Evolutionary conservation across 2,113 vertebrate genomes (phyloP).

Genomic region (Crypturellus undulatus): DNA sequence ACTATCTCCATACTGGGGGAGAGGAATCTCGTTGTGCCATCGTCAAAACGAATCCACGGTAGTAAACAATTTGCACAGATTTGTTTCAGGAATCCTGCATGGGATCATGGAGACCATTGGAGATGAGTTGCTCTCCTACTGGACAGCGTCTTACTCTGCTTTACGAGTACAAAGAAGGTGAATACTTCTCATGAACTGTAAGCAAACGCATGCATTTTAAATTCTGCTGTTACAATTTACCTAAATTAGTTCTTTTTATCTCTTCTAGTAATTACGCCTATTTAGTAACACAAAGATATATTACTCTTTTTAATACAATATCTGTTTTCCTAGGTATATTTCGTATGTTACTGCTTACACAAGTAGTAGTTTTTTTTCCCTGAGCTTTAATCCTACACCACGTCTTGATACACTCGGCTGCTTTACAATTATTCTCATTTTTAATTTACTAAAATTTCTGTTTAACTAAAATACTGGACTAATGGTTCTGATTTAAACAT

Average conservation of each 20-base stretch:
- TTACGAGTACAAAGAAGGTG: not conserved
- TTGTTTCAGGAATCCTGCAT: not conserved
- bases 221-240: not conserved
- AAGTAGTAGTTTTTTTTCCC: rapidly evolving
- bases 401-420: not conserved
- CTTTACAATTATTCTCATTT: not conserved
- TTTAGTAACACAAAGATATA: not conserved
- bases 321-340: not conserved
- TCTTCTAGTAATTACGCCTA: not conserved
- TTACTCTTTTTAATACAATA: not conserved
- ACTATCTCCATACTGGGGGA: not conserved
- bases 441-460: not conserved
- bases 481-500: not conserved
- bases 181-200: not conserved
- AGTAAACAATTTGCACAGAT: too few relatives aligned
- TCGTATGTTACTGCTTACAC: not conserved
- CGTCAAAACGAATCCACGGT: not conserved
- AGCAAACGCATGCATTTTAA: not conserved
- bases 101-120: not conserved
- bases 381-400: rapidly evolving
- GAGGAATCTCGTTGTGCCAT: not conserved
- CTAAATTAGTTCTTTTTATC: not conserved
- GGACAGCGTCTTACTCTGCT: not conserved
- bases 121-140: not conserved
- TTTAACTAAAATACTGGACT: not conserved